A percentile compares a stretch with the other conserved stretches of the same genome.
These are phyloP conservation scores for Odontophorus gujanensis DNA, from an alignment of 2,113 vertebrate genomes.

Conservation along the genomic window DNA sequence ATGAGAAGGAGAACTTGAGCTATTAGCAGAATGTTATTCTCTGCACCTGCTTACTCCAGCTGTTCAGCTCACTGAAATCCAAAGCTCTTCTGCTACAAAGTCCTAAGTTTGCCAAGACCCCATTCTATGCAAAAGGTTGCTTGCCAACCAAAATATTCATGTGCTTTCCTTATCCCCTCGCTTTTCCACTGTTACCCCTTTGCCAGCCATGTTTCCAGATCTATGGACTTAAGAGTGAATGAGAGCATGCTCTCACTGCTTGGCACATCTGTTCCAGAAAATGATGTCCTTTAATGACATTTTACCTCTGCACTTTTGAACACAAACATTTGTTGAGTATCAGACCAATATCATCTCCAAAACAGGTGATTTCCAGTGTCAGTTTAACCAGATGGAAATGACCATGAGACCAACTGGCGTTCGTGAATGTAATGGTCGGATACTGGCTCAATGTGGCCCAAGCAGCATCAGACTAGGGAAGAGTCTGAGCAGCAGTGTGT, in stretches of 20 bases:
- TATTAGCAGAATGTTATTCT: not conserved
- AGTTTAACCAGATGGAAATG: not conserved
- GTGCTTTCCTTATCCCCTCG: not conserved
- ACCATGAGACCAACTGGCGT: not conserved
- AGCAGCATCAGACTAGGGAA: not conserved
- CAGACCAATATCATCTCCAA: not conserved
- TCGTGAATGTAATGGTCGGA: not conserved
- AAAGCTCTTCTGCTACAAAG: not conserved
- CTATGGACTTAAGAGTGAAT: not conserved
- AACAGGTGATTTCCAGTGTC: not conserved
- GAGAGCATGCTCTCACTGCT: fast-evolving
- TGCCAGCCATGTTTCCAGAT: not conserved
- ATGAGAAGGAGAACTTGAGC: not conserved
- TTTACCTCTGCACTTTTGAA: not conserved
- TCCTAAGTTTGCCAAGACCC: not conserved
- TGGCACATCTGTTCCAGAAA: fast-evolving
- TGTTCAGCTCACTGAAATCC: not conserved
- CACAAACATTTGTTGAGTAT: not conserved
- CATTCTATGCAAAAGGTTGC: not conserved
- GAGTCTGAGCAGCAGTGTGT: not conserved
- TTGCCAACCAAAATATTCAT: not conserved
- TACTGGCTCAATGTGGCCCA: not conserved
- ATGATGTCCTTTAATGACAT: not conserved
- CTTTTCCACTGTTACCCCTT: not conserved
- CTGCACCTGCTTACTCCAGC: not conserved